Percentiles rank a stretch among this genome's conserved stretches.
phyloP scores from a whole-genome alignment of 2,797 vertebrate species.

The Lagorchestes hirsutus region DNA sequence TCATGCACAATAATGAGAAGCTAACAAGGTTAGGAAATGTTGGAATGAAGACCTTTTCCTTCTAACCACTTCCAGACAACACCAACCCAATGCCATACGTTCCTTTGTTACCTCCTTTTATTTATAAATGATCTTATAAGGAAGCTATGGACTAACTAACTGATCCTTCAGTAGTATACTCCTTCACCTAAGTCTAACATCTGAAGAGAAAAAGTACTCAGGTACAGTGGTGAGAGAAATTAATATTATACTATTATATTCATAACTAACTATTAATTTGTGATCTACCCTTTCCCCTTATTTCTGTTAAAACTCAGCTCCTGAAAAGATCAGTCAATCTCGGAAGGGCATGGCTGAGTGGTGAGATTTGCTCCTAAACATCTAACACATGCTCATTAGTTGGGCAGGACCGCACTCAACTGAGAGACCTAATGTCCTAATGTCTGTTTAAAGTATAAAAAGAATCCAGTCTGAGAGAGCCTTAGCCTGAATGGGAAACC shows the following conservation, averaged over 20 bases:
- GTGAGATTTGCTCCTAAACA: not conserved
- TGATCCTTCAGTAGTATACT: not conserved
- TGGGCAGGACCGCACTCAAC: not conserved
- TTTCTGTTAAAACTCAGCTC: not conserved
- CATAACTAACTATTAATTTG: not conserved
- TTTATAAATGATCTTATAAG: constrained; percentile 27
- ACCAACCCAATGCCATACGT: constrained; percentile 47
- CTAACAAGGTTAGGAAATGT: constrained; percentile 69
- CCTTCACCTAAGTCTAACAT: constrained; percentile 11
- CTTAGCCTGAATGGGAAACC: not conserved
- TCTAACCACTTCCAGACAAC: constrained; percentile 76
- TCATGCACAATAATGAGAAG: constrained; percentile 75
- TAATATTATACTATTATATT: not conserved
- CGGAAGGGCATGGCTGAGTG: not conserved
- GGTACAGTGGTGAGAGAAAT: not conserved
- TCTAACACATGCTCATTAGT: not conserved
- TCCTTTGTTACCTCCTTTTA: constrained; percentile 44
- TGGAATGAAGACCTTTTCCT: constrained; percentile 60
- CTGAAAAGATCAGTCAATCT: not conserved
- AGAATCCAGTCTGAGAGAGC: not conserved
- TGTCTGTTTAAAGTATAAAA: not conserved
- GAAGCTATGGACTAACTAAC: constrained; percentile 38
- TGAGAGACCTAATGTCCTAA: not conserved
- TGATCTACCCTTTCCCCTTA: not conserved
- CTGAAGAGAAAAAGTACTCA: constrained; percentile 33